Evolutionary conservation across 2,113 vertebrate species (phyloP).

Genomic region (Oenanthe oenanthe): DNA sequence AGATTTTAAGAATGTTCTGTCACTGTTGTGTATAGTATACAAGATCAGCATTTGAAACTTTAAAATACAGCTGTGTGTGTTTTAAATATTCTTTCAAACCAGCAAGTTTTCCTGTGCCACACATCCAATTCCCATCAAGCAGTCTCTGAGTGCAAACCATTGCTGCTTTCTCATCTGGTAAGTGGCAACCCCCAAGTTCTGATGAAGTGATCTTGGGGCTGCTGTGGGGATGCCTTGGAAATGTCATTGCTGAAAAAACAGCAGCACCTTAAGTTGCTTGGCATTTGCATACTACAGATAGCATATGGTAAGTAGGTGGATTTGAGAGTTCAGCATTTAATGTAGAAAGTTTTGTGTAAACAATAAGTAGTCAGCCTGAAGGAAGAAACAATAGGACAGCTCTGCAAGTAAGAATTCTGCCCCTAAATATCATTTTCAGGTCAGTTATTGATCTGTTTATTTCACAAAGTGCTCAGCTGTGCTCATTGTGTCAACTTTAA

Average conservation of each 20-base stretch:
- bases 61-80: neutral
- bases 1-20: neutral
- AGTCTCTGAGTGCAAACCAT: neutral
- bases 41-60: neutral
- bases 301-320: slow-evolving; percentile 25
- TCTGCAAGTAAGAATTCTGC: neutral
- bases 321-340: neutral
- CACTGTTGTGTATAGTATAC: neutral
- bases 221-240: neutral
- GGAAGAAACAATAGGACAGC: neutral
- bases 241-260: neutral
- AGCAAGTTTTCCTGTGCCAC: neutral
- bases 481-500: neutral
- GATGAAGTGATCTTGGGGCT: neutral
- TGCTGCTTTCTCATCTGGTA: neutral
- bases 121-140: rapidly evolving
- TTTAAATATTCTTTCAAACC: neutral
- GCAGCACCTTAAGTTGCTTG: neutral
- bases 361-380: neutral
- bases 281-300: neutral
- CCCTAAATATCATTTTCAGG: neutral
- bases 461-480: neutral
- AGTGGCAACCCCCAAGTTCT: neutral
- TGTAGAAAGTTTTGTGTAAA: neutral
- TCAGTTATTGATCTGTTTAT: neutral